A percentile compares a stretch with the other conserved stretches of the same genome.
phyloP scores from a whole-genome alignment of 2,797 vertebrate genomes.

The Tadarida brasiliensis region DNA sequence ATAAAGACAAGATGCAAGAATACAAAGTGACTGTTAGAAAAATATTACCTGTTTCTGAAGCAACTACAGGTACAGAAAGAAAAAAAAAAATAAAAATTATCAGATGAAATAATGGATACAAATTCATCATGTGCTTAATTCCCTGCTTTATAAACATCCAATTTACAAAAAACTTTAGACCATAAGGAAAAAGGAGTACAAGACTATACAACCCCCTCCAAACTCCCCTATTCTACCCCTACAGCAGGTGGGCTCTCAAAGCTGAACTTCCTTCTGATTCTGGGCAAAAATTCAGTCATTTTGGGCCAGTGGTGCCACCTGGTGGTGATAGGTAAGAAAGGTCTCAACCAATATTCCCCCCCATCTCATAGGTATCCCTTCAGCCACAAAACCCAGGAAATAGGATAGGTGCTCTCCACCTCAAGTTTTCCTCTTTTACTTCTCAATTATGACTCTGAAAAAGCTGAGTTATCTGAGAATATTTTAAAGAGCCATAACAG shows the following conservation, averaged over 20 bases:
- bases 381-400: neutral
- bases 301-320: conserved; percentile 21
- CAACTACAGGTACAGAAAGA: conserved; percentile 90
- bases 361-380: neutral
- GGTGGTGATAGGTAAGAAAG: neutral
- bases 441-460: conserved; percentile 72
- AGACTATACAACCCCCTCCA: neutral
- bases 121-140: conserved; percentile 59
- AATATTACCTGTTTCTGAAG: conserved; percentile 94
- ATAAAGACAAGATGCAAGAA: conserved; percentile 81
- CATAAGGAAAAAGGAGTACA: neutral
- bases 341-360: neutral
- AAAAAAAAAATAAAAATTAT: conserved; percentile 87
- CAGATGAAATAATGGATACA: conserved; percentile 82
- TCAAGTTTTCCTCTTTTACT: conserved; percentile 47
- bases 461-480: neutral
- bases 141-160: conserved; percentile 37
- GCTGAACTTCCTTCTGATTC: neutral
- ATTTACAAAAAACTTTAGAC: conserved; percentile 13
- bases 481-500: neutral
- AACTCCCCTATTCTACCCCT: neutral
- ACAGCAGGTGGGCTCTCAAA: neutral
- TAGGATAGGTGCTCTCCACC: neutral
- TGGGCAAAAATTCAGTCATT: neutral
- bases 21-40: conserved; percentile 76